Evolutionary conservation across 2,797 vertebrate species (phyloP).

Genomic region (Diceros bicornis): DNA sequence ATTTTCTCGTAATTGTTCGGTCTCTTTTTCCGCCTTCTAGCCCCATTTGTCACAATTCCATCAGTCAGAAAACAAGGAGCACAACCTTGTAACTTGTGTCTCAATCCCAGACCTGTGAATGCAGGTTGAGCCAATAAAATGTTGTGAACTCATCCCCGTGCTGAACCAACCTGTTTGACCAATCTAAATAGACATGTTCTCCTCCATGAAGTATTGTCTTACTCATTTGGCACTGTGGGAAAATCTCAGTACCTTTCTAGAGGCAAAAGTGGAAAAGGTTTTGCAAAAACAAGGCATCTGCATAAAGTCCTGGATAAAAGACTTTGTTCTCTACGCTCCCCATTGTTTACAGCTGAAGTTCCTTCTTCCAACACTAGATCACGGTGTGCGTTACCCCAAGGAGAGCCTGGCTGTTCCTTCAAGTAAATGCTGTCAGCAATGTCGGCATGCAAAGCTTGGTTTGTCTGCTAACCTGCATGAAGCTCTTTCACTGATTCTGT

Average conservation of each 20-base stretch:
- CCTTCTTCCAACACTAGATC: conserved; percentile 6
- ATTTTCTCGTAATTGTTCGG: background rate
- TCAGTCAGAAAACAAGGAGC: background rate
- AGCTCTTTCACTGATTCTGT: conserved; percentile 32
- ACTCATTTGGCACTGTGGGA: background rate
- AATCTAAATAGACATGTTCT: background rate
- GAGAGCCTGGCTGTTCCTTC: conserved; percentile 50
- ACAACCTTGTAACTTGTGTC: background rate
- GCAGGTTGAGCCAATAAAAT: background rate
- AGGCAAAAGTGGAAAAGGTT: background rate
- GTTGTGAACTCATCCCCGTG: background rate
- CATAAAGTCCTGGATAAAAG: background rate
- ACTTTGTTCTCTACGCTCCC: background rate
- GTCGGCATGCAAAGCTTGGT: background rate
- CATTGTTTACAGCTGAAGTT: background rate
- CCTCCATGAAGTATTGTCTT: background rate
- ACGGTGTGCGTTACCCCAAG: background rate
- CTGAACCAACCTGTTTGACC: background rate
- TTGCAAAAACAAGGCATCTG: conserved; percentile 40
- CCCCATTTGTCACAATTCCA: background rate
- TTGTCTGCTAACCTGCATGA: conserved; percentile 58
- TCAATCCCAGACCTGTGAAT: background rate
- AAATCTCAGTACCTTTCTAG: background rate
- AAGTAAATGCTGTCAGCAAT: background rate
- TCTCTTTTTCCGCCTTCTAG: background rate